Percentiles rank a stretch among this genome's conserved stretches.
Evolutionary conservation across 2,888 invertebrate species (phyloP).

Genomic region (Papilio gigon): DNA sequence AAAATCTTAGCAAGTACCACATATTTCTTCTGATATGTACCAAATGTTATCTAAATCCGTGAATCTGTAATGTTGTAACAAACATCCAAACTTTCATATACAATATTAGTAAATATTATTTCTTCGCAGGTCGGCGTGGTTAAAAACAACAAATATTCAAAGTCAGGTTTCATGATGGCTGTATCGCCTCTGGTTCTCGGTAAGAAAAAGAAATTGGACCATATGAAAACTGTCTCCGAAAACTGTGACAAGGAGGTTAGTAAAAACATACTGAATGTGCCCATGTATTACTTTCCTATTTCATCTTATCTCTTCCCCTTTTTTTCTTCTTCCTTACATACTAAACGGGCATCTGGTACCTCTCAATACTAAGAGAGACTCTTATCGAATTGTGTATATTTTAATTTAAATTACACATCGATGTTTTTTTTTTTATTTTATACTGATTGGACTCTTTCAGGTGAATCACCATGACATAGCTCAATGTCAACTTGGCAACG

Average conservation of each 20-base stretch:
- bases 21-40: too few relatives aligned
- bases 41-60: too few relatives aligned
- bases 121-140: slow-evolving; percentile 67
- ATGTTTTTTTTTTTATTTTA: not conserved
- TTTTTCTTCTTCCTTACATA: not conserved
- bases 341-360: too few relatives aligned
- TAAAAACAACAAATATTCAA: slow-evolving; percentile 70
- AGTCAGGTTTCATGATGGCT: slow-evolving; percentile 68
- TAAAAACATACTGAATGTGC: slow-evolving; percentile 19
- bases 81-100: too few relatives aligned
- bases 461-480: slow-evolving; percentile 61
- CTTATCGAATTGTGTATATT: too few relatives aligned
- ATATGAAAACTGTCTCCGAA: slow-evolving; percentile 73
- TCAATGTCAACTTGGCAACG: slow-evolving; percentile 70
- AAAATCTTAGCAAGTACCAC: too few relatives aligned
- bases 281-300: not conserved
- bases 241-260: slow-evolving; percentile 77
- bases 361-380: too few relatives aligned
- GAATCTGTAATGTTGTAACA: too few relatives aligned
- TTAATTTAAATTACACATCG: too few relatives aligned
- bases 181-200: slow-evolving; percentile 70
- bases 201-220: slow-evolving; percentile 72
- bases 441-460: slow-evolving; percentile 50
- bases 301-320: not conserved
- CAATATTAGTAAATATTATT: too few relatives aligned